Conservation (phyloP, 2,888 invertebrate species). For the Netelia inedita region DNA sequence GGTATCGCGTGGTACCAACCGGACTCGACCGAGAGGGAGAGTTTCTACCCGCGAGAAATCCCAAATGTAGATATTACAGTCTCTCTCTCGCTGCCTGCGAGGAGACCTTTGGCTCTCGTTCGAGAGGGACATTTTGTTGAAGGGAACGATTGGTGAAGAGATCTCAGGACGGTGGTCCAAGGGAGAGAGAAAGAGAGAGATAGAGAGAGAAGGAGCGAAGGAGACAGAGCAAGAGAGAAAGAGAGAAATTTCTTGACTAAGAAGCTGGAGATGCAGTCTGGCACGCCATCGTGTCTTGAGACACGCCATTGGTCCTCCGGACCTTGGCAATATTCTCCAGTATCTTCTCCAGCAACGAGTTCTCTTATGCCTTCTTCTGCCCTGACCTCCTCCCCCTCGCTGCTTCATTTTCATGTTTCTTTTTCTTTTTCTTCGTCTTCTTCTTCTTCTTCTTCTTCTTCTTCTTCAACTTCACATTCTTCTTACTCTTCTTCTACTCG, state of each 20-base stretch:
- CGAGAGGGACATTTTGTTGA: conserved; percentile 67
- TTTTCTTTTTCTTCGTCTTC: conserved; percentile 23
- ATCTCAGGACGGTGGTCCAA: conserved; percentile 33
- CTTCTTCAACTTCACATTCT: conserved; percentile 25
- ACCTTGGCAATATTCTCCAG: conserved; percentile 55
- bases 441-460: conserved; percentile 35
- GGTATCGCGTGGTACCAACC: background rate
- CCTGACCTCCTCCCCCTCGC: conserved; percentile 12
- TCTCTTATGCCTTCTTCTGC: background rate
- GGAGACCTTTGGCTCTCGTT: conserved; percentile 62
- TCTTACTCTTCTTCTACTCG: conserved; percentile 53
- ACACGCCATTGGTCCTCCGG: conserved; percentile 72
- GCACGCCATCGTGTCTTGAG: conserved; percentile 71
- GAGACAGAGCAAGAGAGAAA: background rate
- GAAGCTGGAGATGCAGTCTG: conserved; percentile 59
- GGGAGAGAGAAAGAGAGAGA: conserved; percentile 20
- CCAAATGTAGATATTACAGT: conserved; percentile 79
- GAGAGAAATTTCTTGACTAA: conserved; percentile 12
- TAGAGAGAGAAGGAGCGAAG: background rate
- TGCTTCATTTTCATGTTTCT: conserved; percentile 10
- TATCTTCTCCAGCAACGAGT: conserved; percentile 38
- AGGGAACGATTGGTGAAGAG: conserved; percentile 52
- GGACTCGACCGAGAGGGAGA: background rate
- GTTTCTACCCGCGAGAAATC: conserved; percentile 74
- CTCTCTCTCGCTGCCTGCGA: conserved; percentile 29